Base-by-base conservation (phyloP, 2,888 invertebrate genomes). In the Phoenoteleia sp. region DNA sequence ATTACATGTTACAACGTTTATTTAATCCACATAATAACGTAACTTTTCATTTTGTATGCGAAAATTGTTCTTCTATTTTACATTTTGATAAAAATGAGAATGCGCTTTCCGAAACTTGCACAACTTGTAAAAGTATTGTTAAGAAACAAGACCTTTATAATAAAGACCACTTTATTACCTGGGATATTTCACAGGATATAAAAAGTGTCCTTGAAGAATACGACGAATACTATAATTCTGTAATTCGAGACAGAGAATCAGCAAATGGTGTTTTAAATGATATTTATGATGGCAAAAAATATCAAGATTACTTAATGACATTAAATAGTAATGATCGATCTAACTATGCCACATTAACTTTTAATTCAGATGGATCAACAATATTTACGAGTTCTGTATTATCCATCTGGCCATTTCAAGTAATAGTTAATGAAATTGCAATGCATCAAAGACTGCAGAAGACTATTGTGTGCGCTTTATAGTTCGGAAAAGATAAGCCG, bases 291-390 rank as follows among this genome's bases (percentile, higher is more conserved):
- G 47, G 47, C 19, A 17, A 47, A 47, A 19, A 19, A n/a, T 47
- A 47, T 13, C 13, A 47, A 47, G 19, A 19, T 7, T 47, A 17
- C 19, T 6, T 3, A 47, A 19, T 3, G 13, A 42, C 6, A 42
- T 47, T 47, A 13, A 4, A 19, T 19, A 3, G 3, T 3, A 19
- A 19, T 47, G 47, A 21, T 3, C 4, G 13, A 6, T 17, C 17
- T n/a, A 19, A 47, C 42, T 42, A 42, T 42, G 80, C 71, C 19
- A 81, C 84, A 1, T 42, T 64, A 11, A 67, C 62, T n/a, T 84
- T 84, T 25, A 81, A 84, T 72, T 54, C 72, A 1, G 81, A 84
- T 66, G 69, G 69, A 15, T 76, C 54, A n/a, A n/a, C n/a, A n/a
- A n/a, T n/a, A n/a, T n/a, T n/a, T n/a, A n/a, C n/a, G n/a, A n/a